Percentiles rank a stretch among this genome's conserved stretches.
These are phyloP conservation scores for Drosophila mayri DNA, from an alignment of 1,140 invertebrate genomes.

Conservation along the genomic window DNA sequence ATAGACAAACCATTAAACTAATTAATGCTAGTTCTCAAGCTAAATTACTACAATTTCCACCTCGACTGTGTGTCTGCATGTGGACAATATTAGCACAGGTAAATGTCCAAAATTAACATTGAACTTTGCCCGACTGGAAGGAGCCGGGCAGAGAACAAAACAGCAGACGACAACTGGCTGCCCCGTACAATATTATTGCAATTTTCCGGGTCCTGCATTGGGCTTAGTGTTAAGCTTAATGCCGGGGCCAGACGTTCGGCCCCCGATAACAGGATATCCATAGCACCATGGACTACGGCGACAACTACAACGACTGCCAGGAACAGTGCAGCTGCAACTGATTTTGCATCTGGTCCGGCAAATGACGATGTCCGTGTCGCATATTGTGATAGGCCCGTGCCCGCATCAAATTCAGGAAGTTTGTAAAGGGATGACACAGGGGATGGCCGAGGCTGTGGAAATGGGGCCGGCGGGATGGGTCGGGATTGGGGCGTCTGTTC, in stretches of 20 bases:
- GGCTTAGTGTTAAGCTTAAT: constrained; percentile 65
- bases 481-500: constrained; percentile 23
- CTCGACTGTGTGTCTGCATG: constrained; percentile 40
- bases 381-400: constrained; percentile 51
- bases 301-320: constrained; percentile 20
- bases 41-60: not conserved
- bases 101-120: constrained; percentile 83
- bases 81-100: constrained; percentile 76
- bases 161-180: constrained; percentile 25
- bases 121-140: constrained; percentile 63
- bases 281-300: constrained; percentile 21
- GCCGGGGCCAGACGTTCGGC: constrained; percentile 53
- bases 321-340: constrained; percentile 36
- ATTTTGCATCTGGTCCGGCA: constrained; percentile 31
- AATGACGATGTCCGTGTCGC: constrained; percentile 49
- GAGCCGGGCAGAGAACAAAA: constrained; percentile 26
- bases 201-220: constrained; percentile 71
- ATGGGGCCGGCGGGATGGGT: not conserved
- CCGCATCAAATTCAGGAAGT: constrained; percentile 50
- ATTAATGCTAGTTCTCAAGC: not conserved
- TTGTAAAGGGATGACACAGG: constrained; percentile 7
- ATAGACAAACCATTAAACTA: no score
- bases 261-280: constrained; percentile 55
- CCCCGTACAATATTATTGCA: constrained; percentile 74
- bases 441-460: constrained; percentile 1